Evolutionary conservation across 2,797 vertebrate genomes (phyloP), one percentile per base, ranked within the genome.

Genomic region (Poecile montanus): DNA sequence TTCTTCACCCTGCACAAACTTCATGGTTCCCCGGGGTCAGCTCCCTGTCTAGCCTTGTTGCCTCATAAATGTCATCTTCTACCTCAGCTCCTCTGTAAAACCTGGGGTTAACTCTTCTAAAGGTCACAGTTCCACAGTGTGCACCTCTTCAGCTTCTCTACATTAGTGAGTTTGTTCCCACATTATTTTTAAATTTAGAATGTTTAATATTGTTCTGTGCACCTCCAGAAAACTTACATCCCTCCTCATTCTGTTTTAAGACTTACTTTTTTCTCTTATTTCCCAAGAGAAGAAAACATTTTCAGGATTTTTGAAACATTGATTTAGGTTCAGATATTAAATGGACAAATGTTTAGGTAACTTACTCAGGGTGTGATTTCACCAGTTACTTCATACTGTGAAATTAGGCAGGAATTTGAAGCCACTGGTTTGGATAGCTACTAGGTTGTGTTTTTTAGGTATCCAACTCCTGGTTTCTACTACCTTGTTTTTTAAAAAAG

Each of bases 21-120:
- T 97, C 77, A 91, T 30, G 61, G 85, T 38, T 97, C 97, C 89
- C 96, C 70, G 51, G 94, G 91, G 96, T 85, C 91, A 96, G 76
- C 95, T 96, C 97, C 86, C 95, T 93, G 90, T 94, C 97, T 96
- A 61, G 88, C 86, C 96, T 96, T 86, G 85, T 79, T 95, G 95
- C 81, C 91, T 81, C 85, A 86, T 78, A 80, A 93, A 85, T 88
- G 79, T 70, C 57, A 51, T 94, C 89, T 95, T 82, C 93, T 86
- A 87, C 86, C 72, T 94, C 82, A 80, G 75, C 45, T 88, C 83
- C 88, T 82, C 88, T 94, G 42, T 91, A 70, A 90, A 88, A 77
- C 34, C 76, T 44, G 44, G 74, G 45, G 30, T 95, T 95, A 95
- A 88, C 89, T 87, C 92, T 94, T 97, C 80, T 85, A 78, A 96